These are phyloP conservation scores for Caenorhabditis japonica DNA, from an alignment of 2,888 invertebrate species.

Conservation along the genomic window DNA sequence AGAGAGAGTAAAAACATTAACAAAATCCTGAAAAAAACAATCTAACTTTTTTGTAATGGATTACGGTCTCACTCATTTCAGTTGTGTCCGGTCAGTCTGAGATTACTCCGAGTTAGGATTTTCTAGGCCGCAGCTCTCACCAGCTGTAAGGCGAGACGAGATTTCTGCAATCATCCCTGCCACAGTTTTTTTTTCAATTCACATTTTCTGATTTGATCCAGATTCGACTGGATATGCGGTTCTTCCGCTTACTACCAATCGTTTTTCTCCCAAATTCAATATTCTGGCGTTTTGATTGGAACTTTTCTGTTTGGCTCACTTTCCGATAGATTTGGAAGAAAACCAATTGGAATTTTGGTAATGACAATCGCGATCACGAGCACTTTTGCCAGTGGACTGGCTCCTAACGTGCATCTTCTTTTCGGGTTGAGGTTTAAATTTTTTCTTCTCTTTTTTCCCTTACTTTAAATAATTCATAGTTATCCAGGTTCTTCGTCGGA, in stretches of 20 bases:
- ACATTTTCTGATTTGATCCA: constrained; percentile 6
- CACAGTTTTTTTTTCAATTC: no score
- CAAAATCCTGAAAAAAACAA: no score
- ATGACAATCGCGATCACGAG: constrained; percentile 52
- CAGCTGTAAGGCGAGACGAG: no score
- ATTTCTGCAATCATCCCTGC: no score
- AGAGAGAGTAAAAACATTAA: no score
- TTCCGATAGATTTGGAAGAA: constrained; percentile 56
- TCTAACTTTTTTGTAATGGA: no score
- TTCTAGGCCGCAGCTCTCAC: no score
- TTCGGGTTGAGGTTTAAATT: constrained; percentile 21
- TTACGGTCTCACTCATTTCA: no score
- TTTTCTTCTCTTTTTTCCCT: no score
- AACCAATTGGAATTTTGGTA: constrained; percentile 54
- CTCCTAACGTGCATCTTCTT: constrained; percentile 10
- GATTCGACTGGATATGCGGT: constrained; percentile 70
- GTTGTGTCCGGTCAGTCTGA: no score
- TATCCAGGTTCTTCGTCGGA: constrained; percentile 61
- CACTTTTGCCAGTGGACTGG: constrained; percentile 29
- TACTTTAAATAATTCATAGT: neutral
- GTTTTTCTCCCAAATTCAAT: constrained; percentile 68
- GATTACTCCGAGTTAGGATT: no score
- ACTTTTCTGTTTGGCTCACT: constrained; percentile 68
- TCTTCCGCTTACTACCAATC: constrained; percentile 50
- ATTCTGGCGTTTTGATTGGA: constrained; percentile 53